phyloP scores from a whole-genome alignment of 92 coral and sea anemone genomes.

The Micromussa lordhowensis region DNA sequence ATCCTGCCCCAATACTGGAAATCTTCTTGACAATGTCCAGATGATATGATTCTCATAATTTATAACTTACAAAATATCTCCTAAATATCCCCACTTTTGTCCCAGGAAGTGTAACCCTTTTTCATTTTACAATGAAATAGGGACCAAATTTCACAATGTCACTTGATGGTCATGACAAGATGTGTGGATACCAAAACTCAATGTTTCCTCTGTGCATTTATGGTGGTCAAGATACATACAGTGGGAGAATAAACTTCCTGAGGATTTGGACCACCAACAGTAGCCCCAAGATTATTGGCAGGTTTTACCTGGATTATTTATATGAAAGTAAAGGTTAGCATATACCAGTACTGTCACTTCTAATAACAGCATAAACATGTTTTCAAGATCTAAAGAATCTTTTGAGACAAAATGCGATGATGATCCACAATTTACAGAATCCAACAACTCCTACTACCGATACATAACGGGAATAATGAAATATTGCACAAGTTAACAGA shows the following conservation, averaged over 20 bases:
- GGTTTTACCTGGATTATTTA: conserved; percentile 73
- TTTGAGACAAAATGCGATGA: no score
- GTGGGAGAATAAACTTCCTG: conserved; percentile 67
- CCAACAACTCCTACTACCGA: no score
- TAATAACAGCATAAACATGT: no score
- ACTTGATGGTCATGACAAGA: conserved; percentile 79
- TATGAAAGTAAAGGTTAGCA: conserved; percentile 46
- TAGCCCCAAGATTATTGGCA: conserved; percentile 68
- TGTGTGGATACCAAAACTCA: conserved; percentile 81
- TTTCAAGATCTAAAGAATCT: no score
- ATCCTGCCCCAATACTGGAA: conserved; percentile 21
- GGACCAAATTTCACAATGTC: conserved; percentile 64
- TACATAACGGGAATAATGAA: no score
- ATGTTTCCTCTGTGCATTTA: conserved; percentile 77
- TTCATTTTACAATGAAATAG: conserved; percentile 35
- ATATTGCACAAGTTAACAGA: no score
- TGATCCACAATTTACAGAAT: no score
- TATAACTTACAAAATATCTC: conserved; percentile 12
- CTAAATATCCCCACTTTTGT: conserved; percentile 23
- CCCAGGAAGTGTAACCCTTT: no score
- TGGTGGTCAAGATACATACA: conserved; percentile 69
- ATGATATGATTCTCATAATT: background rate
- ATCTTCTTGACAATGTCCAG: conserved; percentile 30
- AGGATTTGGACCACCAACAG: conserved; percentile 73
- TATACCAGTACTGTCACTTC: no score